These are phyloP conservation scores for Pardosa pseudoannulata DNA, from an alignment of 2,888 invertebrate genomes.

Conservation along the genomic window DNA sequence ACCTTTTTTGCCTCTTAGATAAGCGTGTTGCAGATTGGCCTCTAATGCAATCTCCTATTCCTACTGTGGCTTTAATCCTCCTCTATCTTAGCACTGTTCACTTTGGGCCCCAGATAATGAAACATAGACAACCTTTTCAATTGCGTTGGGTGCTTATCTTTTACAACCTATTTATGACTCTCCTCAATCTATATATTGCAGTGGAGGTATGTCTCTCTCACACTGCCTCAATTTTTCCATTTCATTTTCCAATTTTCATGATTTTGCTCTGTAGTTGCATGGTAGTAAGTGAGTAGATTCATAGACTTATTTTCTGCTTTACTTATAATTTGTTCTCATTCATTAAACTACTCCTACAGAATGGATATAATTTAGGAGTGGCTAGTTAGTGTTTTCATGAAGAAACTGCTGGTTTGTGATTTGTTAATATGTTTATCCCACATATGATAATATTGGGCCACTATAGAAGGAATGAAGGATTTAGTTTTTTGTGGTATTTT, in stretches of 20 bases:
- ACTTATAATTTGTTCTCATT: too few species aligned
- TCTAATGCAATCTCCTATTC: slow-evolving; percentile 87
- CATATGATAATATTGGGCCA: too few species aligned
- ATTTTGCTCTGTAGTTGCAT: slow-evolving; percentile 31
- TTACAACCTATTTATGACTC: slow-evolving; percentile 90
- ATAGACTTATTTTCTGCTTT: slow-evolving; percentile 76
- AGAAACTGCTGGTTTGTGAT: too few species aligned
- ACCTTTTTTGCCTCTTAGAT: slow-evolving; percentile 80
- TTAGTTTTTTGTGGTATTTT: too few species aligned
- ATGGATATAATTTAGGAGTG: too few species aligned
- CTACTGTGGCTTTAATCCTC: slow-evolving; percentile 84
- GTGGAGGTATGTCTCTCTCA: slow-evolving; percentile 81
- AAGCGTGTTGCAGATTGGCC: slow-evolving; percentile 89
- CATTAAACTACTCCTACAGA: too few species aligned
- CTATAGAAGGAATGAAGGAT: too few species aligned
- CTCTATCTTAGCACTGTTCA: slow-evolving; percentile 87
- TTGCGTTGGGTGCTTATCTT: slow-evolving; percentile 87
- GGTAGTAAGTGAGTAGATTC: slow-evolving; percentile 1
- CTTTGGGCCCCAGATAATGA: slow-evolving; percentile 89
- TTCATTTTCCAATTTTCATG: background rate
- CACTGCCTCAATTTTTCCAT: slow-evolving; percentile 22
- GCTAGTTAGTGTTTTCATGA: too few species aligned
- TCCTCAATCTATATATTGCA: slow-evolving; percentile 89
- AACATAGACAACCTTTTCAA: slow-evolving; percentile 85
- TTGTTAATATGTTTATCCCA: too few species aligned